These are phyloP conservation scores for Strigamia maritima DNA, from an alignment of 2,888 invertebrate genomes.

Conservation along the genomic window DNA sequence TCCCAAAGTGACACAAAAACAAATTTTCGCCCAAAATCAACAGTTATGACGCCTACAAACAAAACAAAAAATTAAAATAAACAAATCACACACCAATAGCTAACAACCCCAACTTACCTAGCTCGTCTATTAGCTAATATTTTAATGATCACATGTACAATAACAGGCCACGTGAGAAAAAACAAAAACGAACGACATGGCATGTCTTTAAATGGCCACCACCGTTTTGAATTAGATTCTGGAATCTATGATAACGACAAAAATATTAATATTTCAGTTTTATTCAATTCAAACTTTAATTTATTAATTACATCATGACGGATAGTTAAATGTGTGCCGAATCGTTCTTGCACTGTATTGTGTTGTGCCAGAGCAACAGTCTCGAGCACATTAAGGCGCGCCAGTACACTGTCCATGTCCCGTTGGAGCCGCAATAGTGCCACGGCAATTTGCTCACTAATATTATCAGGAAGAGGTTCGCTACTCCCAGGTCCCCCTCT, in stretches of 20 bases:
- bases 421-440: conserved; percentile 40
- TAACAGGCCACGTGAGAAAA: conserved; percentile 65
- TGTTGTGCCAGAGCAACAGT: conserved; percentile 42
- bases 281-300: not conserved
- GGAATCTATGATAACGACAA: too few species aligned
- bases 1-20: not conserved
- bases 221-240: conserved; percentile 48
- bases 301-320: conserved; percentile 8
- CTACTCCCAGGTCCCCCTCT: not conserved
- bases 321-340: not conserved
- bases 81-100: not conserved
- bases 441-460: conserved; percentile 42
- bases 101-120: not conserved
- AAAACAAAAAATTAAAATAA: not conserved
- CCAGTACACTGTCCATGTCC: conserved; percentile 43
- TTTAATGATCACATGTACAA: conserved; percentile 51
- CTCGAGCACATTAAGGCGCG: conserved; percentile 41
- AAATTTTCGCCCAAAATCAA: not conserved
- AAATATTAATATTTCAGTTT: not conserved
- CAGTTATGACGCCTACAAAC: not conserved
- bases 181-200: conserved; percentile 59
- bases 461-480: conserved; percentile 35
- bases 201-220: conserved; percentile 65
- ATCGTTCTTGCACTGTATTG: conserved; percentile 41
- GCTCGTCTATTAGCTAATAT: conserved; percentile 34